Base-by-base conservation (phyloP, 1,140 invertebrate species). In the Pomacea maculata region DNA sequence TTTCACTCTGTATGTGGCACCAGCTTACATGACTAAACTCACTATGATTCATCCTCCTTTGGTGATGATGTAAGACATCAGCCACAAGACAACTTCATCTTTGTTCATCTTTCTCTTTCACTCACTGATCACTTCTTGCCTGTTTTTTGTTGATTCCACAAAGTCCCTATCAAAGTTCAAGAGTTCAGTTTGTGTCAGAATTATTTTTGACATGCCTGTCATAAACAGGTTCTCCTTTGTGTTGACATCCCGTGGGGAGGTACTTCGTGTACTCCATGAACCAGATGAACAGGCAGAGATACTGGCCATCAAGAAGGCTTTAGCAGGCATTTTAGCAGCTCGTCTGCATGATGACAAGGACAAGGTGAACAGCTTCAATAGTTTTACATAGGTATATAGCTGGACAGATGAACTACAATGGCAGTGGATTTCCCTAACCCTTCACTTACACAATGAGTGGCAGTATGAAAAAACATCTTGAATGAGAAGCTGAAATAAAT, bases 171-270 rank as follows among this genome's bases (percentile, higher is more conserved):
- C 17, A 15, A 45, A 14, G 17, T 71, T 21, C 45, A 14, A 71
- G 19, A 29, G 68, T 75, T n/a, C 21, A 12, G 34, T 52, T 75
- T 10, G 10, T 10, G 34, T 45, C 19, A 71, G 25, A 29, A 4
- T 1, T 71, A 29, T 19, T 19, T 15, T n/a, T 29, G 17, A 15
- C 70, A 71, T 29, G 25, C 21, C 17, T 71, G 19, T 29, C 70
- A 34, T 72, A 29, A 34, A 68, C 68, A 85, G 85, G 85, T 85
- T 85, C 80, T 85, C 85, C 5, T 85, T 85, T 76, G 83, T 83
- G 15, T 80, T 84, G 57, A 83, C 77, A 12, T 57, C 55, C 1
- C 74, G 72, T 68, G 85, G 85, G 14, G 82, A 83, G 55, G 81
- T 85, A 14, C 25, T 82, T 5, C 63, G 70, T 21, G 85, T 85